Percentiles rank a stretch among this genome's conserved stretches.
These are phyloP conservation scores for Epicauta chinensis DNA, from an alignment of 1,140 invertebrate genomes.

Conservation along the genomic window DNA sequence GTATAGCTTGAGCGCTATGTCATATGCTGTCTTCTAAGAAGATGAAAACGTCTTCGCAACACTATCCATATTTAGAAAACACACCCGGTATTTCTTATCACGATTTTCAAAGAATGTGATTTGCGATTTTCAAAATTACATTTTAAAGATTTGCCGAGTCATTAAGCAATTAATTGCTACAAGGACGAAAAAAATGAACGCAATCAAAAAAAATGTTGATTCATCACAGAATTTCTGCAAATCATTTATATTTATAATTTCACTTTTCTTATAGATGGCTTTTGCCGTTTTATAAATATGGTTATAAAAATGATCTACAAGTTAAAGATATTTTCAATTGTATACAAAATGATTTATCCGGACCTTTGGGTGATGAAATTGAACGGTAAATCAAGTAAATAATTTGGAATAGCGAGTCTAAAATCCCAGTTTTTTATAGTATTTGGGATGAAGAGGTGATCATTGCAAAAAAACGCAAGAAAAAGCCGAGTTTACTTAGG, in stretches of 20 bases:
- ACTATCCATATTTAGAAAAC: too few species aligned
- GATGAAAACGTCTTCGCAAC: too few species aligned
- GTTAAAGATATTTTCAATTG: constrained; percentile 61
- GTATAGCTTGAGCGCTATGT: too few species aligned
- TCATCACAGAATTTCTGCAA: too few species aligned
- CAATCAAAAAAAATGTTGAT: too few species aligned
- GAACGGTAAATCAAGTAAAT: constrained; percentile 49
- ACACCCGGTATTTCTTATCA: too few species aligned
- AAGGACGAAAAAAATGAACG: too few species aligned
- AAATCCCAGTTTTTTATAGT: constrained; percentile 35
- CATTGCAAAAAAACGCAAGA: constrained; percentile 27
- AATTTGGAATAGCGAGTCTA: background rate
- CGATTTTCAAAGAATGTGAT: too few species aligned
- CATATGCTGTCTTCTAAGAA: too few species aligned
- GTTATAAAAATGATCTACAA: constrained; percentile 62
- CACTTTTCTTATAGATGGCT: constrained; percentile 48
- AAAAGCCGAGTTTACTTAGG: constrained; percentile 25
- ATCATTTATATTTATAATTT: constrained; percentile 43
- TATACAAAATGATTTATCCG: constrained; percentile 54
- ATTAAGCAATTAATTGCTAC: too few species aligned
- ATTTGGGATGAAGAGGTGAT: constrained; percentile 48
- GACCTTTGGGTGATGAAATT: constrained; percentile 52
- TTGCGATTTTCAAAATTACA: too few species aligned
- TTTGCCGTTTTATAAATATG: constrained; percentile 58
- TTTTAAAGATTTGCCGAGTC: too few species aligned